Conservation (phyloP, 2,113 vertebrate genomes). For the Sterna hirundo region DNA sequence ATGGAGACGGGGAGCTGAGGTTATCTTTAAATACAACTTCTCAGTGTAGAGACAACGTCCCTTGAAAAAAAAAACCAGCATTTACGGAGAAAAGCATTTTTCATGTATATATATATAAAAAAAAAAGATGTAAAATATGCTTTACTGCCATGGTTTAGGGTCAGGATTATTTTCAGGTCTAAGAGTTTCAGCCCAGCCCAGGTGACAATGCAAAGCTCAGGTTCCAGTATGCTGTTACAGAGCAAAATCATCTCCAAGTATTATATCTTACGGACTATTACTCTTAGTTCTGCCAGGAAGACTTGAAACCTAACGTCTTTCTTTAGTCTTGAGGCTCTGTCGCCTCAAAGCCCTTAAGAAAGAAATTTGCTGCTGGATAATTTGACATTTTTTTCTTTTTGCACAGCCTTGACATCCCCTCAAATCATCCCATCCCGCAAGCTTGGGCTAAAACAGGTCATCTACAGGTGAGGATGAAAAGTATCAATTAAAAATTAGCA, state of each 20-base stretch:
- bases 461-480: not conserved
- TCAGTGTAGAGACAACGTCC: not conserved
- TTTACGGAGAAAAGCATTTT: not conserved
- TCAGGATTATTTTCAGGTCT: not conserved
- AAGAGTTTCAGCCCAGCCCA: not conserved
- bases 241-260: not conserved
- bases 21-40: not conserved
- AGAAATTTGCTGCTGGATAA: not conserved
- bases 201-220: not conserved
- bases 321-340: not conserved
- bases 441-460: not conserved
- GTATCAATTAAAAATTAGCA: not conserved
- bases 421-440: not conserved
- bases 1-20: not conserved
- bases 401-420: not conserved
- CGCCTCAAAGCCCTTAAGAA: not conserved
- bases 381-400: not conserved
- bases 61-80: not conserved
- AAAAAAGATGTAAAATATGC: not conserved
- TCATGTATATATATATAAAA: not conserved
- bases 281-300: not conserved
- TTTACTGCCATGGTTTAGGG: not conserved
- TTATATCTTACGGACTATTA: not conserved
- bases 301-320: not conserved
- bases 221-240: not conserved